These are phyloP conservation scores for Philotrypesis tridentata DNA, from an alignment of 1,140 invertebrate species.

Conservation along the genomic window DNA sequence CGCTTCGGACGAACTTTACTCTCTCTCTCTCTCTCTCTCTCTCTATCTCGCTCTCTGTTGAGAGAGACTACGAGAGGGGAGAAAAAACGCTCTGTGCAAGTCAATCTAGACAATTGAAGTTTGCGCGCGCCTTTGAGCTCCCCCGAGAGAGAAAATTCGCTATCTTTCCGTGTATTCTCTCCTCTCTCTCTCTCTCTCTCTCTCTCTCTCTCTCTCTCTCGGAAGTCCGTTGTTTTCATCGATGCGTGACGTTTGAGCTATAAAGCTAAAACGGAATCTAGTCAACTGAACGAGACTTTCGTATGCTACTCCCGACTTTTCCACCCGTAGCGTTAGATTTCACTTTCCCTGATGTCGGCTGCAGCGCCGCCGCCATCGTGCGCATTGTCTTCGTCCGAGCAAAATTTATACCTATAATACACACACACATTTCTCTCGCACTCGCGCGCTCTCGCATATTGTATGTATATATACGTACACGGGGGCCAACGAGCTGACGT, in stretches of 20 bases:
- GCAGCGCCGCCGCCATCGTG: neutral
- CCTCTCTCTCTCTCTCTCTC: neutral
- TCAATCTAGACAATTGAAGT: neutral
- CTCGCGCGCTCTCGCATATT: no score
- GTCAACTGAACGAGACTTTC: neutral
- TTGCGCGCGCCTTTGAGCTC: no score
- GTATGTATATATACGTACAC: neutral
- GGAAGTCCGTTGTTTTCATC: neutral
- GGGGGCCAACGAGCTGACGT: slow-evolving; percentile 22
- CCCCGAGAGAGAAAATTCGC: neutral
- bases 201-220: neutral
- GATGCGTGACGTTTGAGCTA: neutral
- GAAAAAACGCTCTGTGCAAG: neutral
- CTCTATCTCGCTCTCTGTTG: no score
- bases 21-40: no score
- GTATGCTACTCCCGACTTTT: neutral
- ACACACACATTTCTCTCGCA: neutral
- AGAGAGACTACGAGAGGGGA: no score
- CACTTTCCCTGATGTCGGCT: neutral
- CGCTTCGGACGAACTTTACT: neutral
- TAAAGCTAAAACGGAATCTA: neutral
- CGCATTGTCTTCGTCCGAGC: neutral
- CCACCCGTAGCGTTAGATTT: neutral
- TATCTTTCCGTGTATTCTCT: no score
- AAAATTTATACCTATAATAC: neutral